A percentile compares a stretch with the other conserved stretches of the same genome.
These are phyloP conservation scores for Erythrocebus patas DNA, from an alignment of 2,113 vertebrate genomes.

Conservation along the genomic window DNA sequence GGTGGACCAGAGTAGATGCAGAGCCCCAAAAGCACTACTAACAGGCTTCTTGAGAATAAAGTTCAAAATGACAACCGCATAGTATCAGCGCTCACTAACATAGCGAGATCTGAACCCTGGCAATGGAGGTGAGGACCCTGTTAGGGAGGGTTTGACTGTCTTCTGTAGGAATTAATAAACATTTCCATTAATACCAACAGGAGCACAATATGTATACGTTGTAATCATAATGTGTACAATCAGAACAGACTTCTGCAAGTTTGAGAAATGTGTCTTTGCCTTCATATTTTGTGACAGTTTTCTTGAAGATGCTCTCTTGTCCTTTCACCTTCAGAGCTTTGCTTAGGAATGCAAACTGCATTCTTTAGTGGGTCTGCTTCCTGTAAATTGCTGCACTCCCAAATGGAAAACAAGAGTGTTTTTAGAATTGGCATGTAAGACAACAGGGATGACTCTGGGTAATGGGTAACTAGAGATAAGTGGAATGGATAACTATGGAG, in stretches of 20 bases:
- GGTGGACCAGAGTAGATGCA: neutral
- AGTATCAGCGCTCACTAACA: neutral
- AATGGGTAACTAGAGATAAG: neutral
- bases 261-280: conserved; percentile 1
- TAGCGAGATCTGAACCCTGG: neutral
- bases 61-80: neutral
- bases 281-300: conserved; percentile 34
- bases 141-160: neutral
- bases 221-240: neutral
- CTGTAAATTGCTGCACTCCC: neutral
- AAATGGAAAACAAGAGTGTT: neutral
- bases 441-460: neutral
- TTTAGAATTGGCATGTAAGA: neutral
- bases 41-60: neutral
- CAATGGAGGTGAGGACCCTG: neutral
- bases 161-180: neutral
- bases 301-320: neutral
- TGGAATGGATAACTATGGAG: neutral
- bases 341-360: conserved; percentile 43
- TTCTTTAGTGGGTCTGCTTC: neutral
- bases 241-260: conserved; percentile 14
- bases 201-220: neutral
- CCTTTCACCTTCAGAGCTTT: conserved; percentile 8
- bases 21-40: neutral
- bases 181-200: neutral